Base-by-base conservation (phyloP, 2,797 vertebrate species). In the Halcyon smyrnensis region DNA sequence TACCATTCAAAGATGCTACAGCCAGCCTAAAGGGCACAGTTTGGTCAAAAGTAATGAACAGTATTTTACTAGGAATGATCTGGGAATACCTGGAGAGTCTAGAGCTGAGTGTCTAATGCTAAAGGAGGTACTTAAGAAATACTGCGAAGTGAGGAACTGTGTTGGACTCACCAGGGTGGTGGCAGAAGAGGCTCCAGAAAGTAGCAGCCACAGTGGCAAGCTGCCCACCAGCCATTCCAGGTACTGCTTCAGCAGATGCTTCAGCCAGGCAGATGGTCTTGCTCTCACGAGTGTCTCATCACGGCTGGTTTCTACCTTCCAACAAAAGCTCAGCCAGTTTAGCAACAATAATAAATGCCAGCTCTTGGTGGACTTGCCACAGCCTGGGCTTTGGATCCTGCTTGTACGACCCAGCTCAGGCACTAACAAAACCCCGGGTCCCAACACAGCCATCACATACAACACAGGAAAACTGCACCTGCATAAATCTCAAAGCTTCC, bases 211-310 rank as follows among this genome's bases (percentile, higher is more conserved):
- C 2, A 25, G 28, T 2, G 2, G 15, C 32, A 19, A 27, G 36
- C 7, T 4, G 34, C 1, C 4, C 20, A 12, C 4, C 16, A 20
- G 2, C 14, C 6, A n/a, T 34, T 32, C 1, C 3, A 4, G 6
- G 34, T 21, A 62, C 6, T 4, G 8, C 13, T 48, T 54, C 30
- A 36, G 62, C 48, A 2, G 65, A 6, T 4, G 8, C 13, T 48
- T 54, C 30, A 36, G 62, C 48, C 2, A 0, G 43, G 62, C 46
- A 51, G 41, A 8, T 0, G 2, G 5, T 20, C 54, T 24, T 50
- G 36, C 19, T 62, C 16, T 50, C 9, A 1, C 1, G 24, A 23
- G n/a, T 27, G 34, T n/a, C 45, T 48, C 43, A 11, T 0, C 0
- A 7, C 30, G 21, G 3, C 28, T 34, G 32, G 4, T 1, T 73